Evolutionary conservation across 2,113 vertebrate genomes (phyloP), one percentile per base, ranked within the genome.

Genomic region (Oophaga pumilio): DNA sequence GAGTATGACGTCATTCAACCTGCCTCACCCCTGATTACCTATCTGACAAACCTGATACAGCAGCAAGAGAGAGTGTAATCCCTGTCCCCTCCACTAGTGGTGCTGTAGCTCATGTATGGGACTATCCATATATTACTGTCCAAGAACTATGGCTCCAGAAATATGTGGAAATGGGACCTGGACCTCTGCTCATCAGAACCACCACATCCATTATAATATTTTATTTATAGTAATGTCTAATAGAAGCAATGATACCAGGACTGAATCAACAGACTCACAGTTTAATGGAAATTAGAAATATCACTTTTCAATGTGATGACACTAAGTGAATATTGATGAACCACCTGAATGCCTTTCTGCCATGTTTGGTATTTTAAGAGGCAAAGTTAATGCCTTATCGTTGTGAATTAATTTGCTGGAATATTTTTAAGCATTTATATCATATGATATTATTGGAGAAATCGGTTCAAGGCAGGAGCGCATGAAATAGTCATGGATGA

Each of bases 1-100:
- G 97, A 98, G 74, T 96, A 97, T 0, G 97, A 98, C 87, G 11
- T 90, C 0, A 91, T 92, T 77, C 95, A 96, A 91, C 92, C 95
- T 0, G 91, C 92, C 73, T 94, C 93, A 0, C 89, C 93, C 1
- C 90, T 95, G 82, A 91, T 96, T 10, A 60, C 93, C 84, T 91
- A 94, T 4, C 93, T 97, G 82, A 86, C 91, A 68, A 88, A 91
- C 6, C 91, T 96, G 22, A 91, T 96, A 71, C 92, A 87, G 0
- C 84, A 90, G n/a, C 20, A 89, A 0, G 93, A 95, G 77, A 77
- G 66, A 86, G 71, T 89, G 60, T 81, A 86, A 52, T 52, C 57
- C n/a, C 68, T 52, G 28, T 10, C 15, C 26, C 18, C 71, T 50
- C 79, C 43, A 52, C 56, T 43, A 68, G 24, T 68, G 60, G 49